Evolutionary conservation across 2,888 invertebrate genomes (phyloP).

Genomic region (Phasia obesa): DNA sequence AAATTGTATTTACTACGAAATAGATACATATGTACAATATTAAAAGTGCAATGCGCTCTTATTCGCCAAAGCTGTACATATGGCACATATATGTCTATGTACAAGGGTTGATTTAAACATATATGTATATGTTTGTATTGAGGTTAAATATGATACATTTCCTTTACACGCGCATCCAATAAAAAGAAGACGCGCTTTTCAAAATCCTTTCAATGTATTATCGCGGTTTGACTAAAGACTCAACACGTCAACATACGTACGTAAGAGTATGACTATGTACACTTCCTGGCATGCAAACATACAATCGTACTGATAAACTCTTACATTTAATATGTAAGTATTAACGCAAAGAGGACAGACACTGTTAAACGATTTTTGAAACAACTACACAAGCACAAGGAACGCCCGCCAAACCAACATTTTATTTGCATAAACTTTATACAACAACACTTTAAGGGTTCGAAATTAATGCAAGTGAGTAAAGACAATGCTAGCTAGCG

Average conservation of each 20-base stretch:
- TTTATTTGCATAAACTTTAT: constrained; percentile 74
- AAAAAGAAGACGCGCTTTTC: constrained; percentile 77
- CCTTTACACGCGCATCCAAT: constrained; percentile 75
- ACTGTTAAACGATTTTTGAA: constrained; percentile 34
- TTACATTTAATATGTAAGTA: not conserved
- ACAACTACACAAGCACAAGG: constrained; percentile 37
- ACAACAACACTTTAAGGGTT: constrained; percentile 59
- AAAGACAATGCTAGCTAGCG: constrained; percentile 64
- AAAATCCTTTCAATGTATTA: constrained; percentile 72
- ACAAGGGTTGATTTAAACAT: constrained; percentile 73
- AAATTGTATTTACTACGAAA: not conserved
- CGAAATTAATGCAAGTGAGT: constrained; percentile 71
- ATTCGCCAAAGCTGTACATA: constrained; percentile 76
- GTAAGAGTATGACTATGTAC: constrained; percentile 26
- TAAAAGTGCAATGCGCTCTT: constrained; percentile 73
- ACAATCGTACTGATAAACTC: not conserved
- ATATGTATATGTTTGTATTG: not conserved
- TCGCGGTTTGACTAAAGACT: constrained; percentile 68
- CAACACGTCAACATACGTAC: not conserved
- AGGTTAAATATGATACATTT: constrained; percentile 36
- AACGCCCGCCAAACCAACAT: constrained; percentile 72
- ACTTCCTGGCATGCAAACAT: not conserved
- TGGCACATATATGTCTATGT: constrained; percentile 69
- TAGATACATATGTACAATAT: constrained; percentile 2
- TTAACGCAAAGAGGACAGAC: constrained; percentile 26